Evolutionary conservation across 2,113 vertebrate genomes (phyloP).

Genomic region (Galemys pyrenaicus): DNA sequence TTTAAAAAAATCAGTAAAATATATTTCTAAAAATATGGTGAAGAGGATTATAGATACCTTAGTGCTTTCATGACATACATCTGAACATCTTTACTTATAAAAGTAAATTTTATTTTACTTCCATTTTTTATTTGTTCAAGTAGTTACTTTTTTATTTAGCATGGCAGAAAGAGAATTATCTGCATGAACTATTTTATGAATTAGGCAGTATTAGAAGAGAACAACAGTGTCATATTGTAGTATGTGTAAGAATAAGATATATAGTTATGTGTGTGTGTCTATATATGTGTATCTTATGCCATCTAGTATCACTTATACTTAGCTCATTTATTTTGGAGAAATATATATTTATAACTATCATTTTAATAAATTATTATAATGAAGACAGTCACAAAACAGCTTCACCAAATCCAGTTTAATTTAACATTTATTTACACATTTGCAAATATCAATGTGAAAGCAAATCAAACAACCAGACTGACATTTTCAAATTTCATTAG

Average conservation of each 20-base stretch:
- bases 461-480: background rate
- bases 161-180: background rate
- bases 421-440: background rate
- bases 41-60: too few species aligned
- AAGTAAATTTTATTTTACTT: too few species aligned
- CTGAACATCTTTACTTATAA: background rate
- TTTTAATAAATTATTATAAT: constrained; percentile 11
- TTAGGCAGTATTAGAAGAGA: background rate
- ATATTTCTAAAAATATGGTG: background rate
- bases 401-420: background rate
- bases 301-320: background rate
- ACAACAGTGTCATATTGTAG: background rate
- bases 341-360: background rate
- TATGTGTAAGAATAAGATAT: background rate
- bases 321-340: background rate
- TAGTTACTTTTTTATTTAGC: background rate
- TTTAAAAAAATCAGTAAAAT: constrained; percentile 38
- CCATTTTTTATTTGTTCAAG: constrained; percentile 1
- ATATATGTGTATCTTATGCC: background rate
- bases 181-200: background rate
- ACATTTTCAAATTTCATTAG: constrained; percentile 36
- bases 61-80: too few species aligned
- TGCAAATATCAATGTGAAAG: background rate
- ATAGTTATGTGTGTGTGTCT: background rate
- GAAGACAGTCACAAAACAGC: background rate